Evolutionary conservation across 2,888 invertebrate genomes (phyloP).

Genomic region (Dasypolia templi): DNA sequence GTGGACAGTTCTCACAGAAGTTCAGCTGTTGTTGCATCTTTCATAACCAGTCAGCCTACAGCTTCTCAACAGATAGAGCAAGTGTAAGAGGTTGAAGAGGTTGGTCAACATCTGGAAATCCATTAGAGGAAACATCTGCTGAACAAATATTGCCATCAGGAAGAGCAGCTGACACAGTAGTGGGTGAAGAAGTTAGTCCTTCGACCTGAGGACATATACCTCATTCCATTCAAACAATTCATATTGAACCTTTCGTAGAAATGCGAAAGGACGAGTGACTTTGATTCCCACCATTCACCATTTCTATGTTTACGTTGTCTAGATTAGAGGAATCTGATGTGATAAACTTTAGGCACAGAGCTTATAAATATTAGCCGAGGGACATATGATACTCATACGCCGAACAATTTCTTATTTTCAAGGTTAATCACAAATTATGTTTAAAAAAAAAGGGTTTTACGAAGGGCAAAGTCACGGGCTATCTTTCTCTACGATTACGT

Average conservation of each 20-base stretch:
- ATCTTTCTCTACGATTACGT: background rate
- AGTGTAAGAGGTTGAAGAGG: no score
- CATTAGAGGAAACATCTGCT: no score
- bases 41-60: no score
- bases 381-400: background rate
- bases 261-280: background rate
- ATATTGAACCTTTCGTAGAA: background rate
- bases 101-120: no score
- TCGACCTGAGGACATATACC: no score
- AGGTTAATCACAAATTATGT: background rate
- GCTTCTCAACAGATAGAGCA: no score
- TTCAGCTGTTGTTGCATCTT: no score
- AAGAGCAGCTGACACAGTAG: no score
- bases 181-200: no score
- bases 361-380: background rate
- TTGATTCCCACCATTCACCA: background rate
- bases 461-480: background rate
- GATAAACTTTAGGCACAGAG: background rate
- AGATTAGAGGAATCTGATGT: background rate
- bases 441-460: background rate
- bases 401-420: background rate
- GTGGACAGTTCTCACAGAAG: no score
- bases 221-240: background rate
- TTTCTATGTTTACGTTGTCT: no score
- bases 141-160: no score